Conservation (phyloP, 2,797 vertebrate species). For the Cheirogaleus major region DNA sequence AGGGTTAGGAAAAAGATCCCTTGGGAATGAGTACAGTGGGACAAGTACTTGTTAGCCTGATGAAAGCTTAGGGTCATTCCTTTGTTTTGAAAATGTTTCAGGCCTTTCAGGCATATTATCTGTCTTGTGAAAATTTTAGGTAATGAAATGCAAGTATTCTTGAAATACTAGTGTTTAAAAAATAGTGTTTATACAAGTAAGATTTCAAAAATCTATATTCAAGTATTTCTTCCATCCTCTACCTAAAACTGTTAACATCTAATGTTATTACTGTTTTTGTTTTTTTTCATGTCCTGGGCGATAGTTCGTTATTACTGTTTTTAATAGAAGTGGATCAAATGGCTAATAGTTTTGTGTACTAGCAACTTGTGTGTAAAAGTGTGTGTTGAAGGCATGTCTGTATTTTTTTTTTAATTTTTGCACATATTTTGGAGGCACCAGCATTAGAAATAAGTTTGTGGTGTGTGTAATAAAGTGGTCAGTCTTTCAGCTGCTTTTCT, state of each 20-base stretch:
- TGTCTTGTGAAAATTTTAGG: neutral
- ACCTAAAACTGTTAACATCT: neutral
- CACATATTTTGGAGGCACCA: slow-evolving; percentile 64
- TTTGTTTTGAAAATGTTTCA: neutral
- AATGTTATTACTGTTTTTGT: neutral
- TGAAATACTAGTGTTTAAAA: neutral
- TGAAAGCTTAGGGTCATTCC: neutral
- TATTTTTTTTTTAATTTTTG: neutral
- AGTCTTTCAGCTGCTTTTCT: slow-evolving; percentile 61
- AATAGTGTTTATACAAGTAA: neutral
- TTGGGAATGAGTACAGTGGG: neutral
- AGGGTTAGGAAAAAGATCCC: neutral
- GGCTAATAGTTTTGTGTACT: neutral
- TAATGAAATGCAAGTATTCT: neutral
- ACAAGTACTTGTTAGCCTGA: neutral
- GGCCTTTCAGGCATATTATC: neutral
- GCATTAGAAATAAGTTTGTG: slow-evolving; percentile 73
- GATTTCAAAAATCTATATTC: neutral
- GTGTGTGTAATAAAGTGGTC: slow-evolving; percentile 70
- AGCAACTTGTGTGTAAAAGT: neutral
- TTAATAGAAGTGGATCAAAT: no score
- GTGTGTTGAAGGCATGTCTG: neutral
- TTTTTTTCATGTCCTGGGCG: neutral
- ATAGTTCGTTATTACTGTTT: neutral
- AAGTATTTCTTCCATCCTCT: neutral